Evolutionary conservation across 2,113 vertebrate species (phyloP), one percentile per base, ranked within the genome.

Genomic region (Lipophrys pholis): DNA sequence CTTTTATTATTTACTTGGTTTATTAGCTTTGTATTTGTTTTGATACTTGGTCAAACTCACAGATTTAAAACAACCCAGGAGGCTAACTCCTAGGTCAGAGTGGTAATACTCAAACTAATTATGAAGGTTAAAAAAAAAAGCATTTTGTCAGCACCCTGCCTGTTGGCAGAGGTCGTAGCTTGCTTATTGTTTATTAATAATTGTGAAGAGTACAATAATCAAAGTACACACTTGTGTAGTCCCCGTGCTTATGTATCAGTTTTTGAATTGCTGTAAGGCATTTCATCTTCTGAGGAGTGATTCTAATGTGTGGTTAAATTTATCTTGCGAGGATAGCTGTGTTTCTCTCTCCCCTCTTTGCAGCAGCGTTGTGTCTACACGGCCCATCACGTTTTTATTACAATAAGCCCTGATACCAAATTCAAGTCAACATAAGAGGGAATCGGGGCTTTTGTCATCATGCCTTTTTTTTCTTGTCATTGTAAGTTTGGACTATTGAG

Each of bases 211-310:
- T 39, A 10, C 41, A 30, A 53, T 69, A 52, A 59, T 43, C 30
- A 50, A 63, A 16, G 40, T 40, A 35, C 43, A 11, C 39, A 15
- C 7, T 30, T n/a, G 38, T 41, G 1, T 9, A 53, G 40, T 9
- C 11, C 8, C 58, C 73, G 59, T 52, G 38, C 46, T 56, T 59
- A 66, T 56, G 42, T 69, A 53, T 68, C 42, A 6, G 1, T 49
- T 70, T 76, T 73, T 78, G 9, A 71, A 69, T 76, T 70, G 50
- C 67, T 61, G 71, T 73, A 61, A 48, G 3, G 6, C 3, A 14
- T 83, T 75, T 43, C 60, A 62, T 36, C 66, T 21, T 55, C 49
- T 49, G 40, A 8, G 62, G 10, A 76, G 21, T 52, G 11, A 68
- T 65, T 50, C 52, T 64, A 43, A 65, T 70, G 36, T 56, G 30